Percentiles rank a stretch among this genome's conserved stretches.
Evolutionary conservation across 2,113 vertebrate species (phyloP).

Genomic region (Colossoma macropomum): DNA sequence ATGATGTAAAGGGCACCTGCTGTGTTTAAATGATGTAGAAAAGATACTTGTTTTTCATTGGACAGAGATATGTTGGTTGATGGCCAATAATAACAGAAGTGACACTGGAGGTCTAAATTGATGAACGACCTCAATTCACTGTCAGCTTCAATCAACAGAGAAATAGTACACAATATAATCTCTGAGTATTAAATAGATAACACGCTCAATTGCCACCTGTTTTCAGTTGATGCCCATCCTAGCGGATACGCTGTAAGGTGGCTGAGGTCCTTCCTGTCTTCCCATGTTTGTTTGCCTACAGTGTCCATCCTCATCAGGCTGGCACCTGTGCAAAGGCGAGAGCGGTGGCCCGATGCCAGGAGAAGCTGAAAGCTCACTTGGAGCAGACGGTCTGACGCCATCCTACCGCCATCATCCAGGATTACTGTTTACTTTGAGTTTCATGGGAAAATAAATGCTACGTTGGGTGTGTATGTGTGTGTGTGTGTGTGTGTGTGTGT

Average conservation of each 20-base stretch:
- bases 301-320: background rate
- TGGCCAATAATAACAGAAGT: too few relatives aligned
- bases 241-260: background rate
- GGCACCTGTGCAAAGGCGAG: constrained; percentile 15
- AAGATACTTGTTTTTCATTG: too few relatives aligned
- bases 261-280: background rate
- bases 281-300: background rate
- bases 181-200: background rate
- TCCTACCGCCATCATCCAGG: constrained; percentile 17
- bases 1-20: too few relatives aligned
- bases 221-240: background rate
- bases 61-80: too few relatives aligned
- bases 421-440: constrained; percentile 54
- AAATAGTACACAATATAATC: background rate
- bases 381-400: constrained; percentile 46
- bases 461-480: constrained; percentile 25
- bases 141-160: background rate
- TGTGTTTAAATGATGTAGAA: too few relatives aligned
- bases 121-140: background rate
- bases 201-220: background rate
- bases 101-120: too few relatives aligned
- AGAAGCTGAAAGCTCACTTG: background rate
- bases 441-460: constrained; percentile 39
- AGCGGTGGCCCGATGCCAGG: constrained; percentile 23
- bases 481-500: constrained; percentile 6